These are phyloP conservation scores for Callimorpha dominula DNA, from an alignment of 2,888 invertebrate species.

Conservation along the genomic window DNA sequence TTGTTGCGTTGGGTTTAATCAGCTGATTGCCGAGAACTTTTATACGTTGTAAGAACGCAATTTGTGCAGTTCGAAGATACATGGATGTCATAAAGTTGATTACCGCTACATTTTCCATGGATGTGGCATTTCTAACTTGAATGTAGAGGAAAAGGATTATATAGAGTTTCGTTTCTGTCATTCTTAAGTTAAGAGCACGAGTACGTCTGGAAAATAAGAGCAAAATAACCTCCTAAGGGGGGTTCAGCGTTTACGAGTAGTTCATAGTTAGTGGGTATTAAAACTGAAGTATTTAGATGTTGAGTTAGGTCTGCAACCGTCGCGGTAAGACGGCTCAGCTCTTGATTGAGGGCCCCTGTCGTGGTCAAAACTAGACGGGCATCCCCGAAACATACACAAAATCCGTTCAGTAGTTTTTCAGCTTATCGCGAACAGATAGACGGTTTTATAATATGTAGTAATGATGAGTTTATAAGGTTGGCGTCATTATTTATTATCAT, in stretches of 20 bases:
- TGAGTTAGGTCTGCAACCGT: not conserved
- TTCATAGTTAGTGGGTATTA: not conserved
- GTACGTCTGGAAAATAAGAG: slow-evolving; percentile 3
- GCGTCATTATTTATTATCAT: too few species aligned
- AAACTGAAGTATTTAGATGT: not conserved
- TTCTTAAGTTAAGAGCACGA: slow-evolving; percentile 8
- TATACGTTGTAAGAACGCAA: slow-evolving; percentile 73
- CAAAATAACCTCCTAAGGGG: not conserved
- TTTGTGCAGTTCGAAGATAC: slow-evolving; percentile 63
- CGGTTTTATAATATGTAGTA: too few species aligned
- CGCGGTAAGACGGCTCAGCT: too few species aligned
- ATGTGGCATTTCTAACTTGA: slow-evolving; percentile 40
- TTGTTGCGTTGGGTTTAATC: slow-evolving; percentile 43
- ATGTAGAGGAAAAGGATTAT: slow-evolving; percentile 18
- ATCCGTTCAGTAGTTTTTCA: too few species aligned
- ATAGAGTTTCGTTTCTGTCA: slow-evolving; percentile 14
- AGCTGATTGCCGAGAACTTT: slow-evolving; percentile 63
- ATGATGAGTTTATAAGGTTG: too few species aligned
- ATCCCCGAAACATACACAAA: too few species aligned
- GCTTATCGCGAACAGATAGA: too few species aligned
- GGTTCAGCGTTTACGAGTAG: not conserved
- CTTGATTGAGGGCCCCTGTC: too few species aligned
- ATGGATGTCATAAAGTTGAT: slow-evolving; percentile 54
- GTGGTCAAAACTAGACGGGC: too few species aligned
- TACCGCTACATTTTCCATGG: slow-evolving; percentile 41